Percentiles rank a stretch among this genome's conserved stretches.
Evolutionary conservation across 2,888 invertebrate genomes (phyloP).

Genomic region (Andrena chrysosceles): DNA sequence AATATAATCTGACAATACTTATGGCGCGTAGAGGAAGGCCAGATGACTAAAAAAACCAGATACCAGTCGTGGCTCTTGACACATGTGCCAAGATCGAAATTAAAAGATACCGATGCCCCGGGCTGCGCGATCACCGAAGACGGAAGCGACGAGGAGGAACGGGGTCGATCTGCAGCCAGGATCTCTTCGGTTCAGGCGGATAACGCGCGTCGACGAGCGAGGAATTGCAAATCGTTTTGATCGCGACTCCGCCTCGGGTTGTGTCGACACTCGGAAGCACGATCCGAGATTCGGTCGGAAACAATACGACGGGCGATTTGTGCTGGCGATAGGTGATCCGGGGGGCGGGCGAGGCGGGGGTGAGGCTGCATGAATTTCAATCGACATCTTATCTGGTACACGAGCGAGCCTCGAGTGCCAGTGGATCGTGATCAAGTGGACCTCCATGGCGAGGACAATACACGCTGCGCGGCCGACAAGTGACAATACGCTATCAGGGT

Average conservation of each 20-base stretch:
- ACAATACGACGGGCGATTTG: constrained; percentile 75
- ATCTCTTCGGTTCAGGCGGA: background rate
- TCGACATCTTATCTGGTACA: constrained; percentile 84
- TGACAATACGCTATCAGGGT: constrained; percentile 82
- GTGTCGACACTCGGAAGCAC: constrained; percentile 52
- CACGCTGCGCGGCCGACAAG: constrained; percentile 78
- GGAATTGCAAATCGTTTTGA: constrained; percentile 52
- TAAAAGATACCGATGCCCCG: background rate
- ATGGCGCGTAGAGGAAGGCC: too few species aligned
- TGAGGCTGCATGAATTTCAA: constrained; percentile 84
- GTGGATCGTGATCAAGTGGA: constrained; percentile 85
- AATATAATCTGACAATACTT: too few species aligned
- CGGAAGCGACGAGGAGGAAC: background rate
- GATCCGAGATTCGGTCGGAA: constrained; percentile 70
- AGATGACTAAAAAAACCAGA: background rate
- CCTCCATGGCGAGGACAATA: constrained; percentile 84
- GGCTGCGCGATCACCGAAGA: background rate
- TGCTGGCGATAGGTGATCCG: constrained; percentile 71
- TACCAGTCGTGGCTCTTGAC: background rate
- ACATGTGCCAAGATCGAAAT: constrained; percentile 7
- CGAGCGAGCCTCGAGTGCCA: constrained; percentile 79
- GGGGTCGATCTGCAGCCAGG: background rate
- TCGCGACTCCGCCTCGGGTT: constrained; percentile 48
- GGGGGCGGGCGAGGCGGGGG: constrained; percentile 1
- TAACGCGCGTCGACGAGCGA: constrained; percentile 1